Conservation (phyloP, 2,888 invertebrate species). For the Drosophila quinaria region DNA sequence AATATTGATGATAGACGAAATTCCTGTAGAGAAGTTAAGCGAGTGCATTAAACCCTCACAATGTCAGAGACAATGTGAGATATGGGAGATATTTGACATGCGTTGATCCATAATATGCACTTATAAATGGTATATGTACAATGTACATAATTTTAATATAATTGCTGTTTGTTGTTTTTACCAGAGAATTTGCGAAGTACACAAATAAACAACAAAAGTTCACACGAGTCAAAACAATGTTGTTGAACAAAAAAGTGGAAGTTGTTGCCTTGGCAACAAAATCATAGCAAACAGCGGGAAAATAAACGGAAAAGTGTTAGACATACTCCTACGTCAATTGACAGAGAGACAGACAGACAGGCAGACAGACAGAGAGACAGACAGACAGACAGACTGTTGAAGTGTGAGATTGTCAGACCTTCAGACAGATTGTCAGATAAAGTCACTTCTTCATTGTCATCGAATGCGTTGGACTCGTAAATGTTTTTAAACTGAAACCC, state of each 20-base stretch:
- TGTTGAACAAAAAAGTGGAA: conserved; percentile 72
- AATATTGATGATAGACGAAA: not conserved
- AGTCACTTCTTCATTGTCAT: conserved; percentile 16
- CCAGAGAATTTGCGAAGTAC: conserved; percentile 29
- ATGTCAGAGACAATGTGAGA: conserved; percentile 25
- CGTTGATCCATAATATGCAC: conserved; percentile 39
- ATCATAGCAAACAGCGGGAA: conserved; percentile 36
- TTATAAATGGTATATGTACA: conserved; percentile 28
- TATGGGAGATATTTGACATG: conserved; percentile 50
- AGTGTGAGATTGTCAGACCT: not conserved
- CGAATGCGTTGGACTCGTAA: conserved; percentile 8
- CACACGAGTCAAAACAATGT: conserved; percentile 60
- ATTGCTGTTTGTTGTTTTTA: conserved; percentile 3
- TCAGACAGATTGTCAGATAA: not conserved
- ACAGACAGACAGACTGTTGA: not conserved
- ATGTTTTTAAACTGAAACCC: conserved; percentile 26
- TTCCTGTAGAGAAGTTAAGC: not conserved
- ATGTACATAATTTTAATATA: not conserved
- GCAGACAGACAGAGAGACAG: not conserved
- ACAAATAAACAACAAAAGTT: conserved; percentile 46
- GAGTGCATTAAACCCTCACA: conserved; percentile 40
- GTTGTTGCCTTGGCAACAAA: conserved; percentile 35
- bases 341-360: not conserved
- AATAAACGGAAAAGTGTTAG: conserved; percentile 41
- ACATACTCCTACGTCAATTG: not conserved